A percentile compares a stretch with the other conserved stretches of the same genome.
Evolutionary conservation across 2,888 invertebrate species (phyloP).

Genomic region (Phortica magna): DNA sequence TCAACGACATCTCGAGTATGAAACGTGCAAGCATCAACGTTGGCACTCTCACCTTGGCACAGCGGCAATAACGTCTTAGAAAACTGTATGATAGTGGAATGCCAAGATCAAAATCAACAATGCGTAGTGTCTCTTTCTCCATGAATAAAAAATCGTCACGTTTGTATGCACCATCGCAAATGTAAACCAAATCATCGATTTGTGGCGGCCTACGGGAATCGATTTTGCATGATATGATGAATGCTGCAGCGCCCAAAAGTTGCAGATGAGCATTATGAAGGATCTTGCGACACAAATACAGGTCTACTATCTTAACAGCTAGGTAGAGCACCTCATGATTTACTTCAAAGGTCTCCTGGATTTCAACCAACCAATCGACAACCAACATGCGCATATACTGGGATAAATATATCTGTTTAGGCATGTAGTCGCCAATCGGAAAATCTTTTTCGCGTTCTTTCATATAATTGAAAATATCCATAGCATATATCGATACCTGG

Average conservation of each 20-base stretch:
- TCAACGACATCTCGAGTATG: slow-evolving; percentile 93
- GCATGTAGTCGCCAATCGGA: slow-evolving; percentile 89
- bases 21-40: slow-evolving; percentile 95
- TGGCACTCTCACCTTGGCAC: slow-evolving; percentile 92
- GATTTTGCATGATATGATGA: slow-evolving; percentile 97
- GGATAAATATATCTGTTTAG: slow-evolving; percentile 87
- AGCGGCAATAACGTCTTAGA: slow-evolving; percentile 95
- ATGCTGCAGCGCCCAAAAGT: slow-evolving; percentile 92
- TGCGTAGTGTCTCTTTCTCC: slow-evolving; percentile 92
- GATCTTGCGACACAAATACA: slow-evolving; percentile 86
- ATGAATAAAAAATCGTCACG: slow-evolving; percentile 90
- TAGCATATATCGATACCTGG: slow-evolving; percentile 93
- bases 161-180: slow-evolving; percentile 96
- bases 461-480: slow-evolving; percentile 96
- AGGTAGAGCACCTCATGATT: slow-evolving; percentile 99
- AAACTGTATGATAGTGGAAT: slow-evolving; percentile 98
- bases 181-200: slow-evolving; percentile 96
- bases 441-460: slow-evolving; percentile 90
- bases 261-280: slow-evolving; percentile 92
- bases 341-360: slow-evolving; percentile 97
- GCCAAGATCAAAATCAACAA: slow-evolving; percentile 93
- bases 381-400: slow-evolving; percentile 94
- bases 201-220: slow-evolving; percentile 97
- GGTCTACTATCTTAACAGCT: slow-evolving; percentile 96
- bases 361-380: slow-evolving; percentile 99